Evolutionary conservation across 2,113 vertebrate species (phyloP), one percentile per base, ranked within the genome.

Genomic region (Otolemur garnettii): DNA sequence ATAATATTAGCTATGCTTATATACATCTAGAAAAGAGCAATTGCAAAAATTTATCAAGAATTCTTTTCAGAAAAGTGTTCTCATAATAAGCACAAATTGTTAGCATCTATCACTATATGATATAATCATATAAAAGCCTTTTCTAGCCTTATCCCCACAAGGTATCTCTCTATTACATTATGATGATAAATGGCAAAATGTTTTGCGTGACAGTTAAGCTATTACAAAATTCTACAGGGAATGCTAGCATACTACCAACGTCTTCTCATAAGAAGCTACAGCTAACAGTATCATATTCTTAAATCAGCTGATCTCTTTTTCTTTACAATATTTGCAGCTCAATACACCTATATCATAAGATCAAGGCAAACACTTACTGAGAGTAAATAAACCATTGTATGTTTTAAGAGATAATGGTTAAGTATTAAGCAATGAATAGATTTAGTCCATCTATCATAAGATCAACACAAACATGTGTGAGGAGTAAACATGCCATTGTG

Each of bases 81-180:
- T 98, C 93, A 97, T 98, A 98, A 98, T 98, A 98, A 98, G 95
- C 97, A 97, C 77, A 98, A 98, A 99, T 98, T 98, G 98, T 96
- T 97, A 98, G 94, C 98, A 98, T 98, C 98, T 98, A 97, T 98
- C 98, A 98, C 98, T 93, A 85, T 91, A 78, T 97, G 94, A 98
- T 98, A 93, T 98, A 98, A 98, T 98, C 97, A 96, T 97, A 98
- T 98, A 98, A 98, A 98, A 97, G 93, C 79, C 83, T 98, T 98
- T 98, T 95, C 95, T 84, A 50, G 96, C 71, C 64, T 97, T 95
- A 97, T 97, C 88, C 97, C 98, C 96, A 97, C 97, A 98, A 99
- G 98, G 97, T 97, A 97, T 79, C 95, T 95, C 83, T 97, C 84
- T 98, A 98, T 98, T 98, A 97, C 81, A 98, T 98, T 98, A 98